Evolutionary conservation across 2,888 invertebrate species (phyloP), one percentile per base, ranked within the genome.

Genomic region (Lymantria monacha): DNA sequence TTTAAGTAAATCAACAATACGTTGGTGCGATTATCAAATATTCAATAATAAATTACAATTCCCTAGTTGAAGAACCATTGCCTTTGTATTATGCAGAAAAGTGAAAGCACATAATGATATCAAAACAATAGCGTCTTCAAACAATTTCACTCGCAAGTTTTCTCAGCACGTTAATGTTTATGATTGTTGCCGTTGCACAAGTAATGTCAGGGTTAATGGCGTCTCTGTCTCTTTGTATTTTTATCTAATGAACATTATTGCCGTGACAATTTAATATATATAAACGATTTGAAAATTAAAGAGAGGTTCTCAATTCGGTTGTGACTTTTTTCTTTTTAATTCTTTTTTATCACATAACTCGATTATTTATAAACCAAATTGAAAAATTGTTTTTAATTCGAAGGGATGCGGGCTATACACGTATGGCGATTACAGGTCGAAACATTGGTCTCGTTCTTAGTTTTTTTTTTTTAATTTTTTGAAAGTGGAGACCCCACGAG

Each of bases 91-190:
- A 58, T 61, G 59, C 57, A 55, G 58, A 49, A 70, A 67, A 74
- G 73, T 67, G 75, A 75, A 75, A 75, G 74, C 51, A 48, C 54
- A 60, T 61, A 59, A 61, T 69, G 60, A 61, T 64, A 70, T 69
- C 70, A 69, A 74, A 70, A 77, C 78, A 78, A 77, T 77, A 60
- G 70, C 47, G 59, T 56, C 59, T 60, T 53, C 48, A 51, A 70
- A 67, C 67, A 65, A 69, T 73, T 67, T 64, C 71, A 63, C 67
- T 68, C 57, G 58, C 54, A 62, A 57, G 61, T 65, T 68, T 64
- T 65, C 65, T 65, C 47, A 58, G 56, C 61, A 62, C 64, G 66
- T 59, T 64, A 61, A 55, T 59, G 54, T 48, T 61, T 55, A 61
- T 62, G 65, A 60, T 61, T 57, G 60, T 63, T 57, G 51, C 51